Base-by-base conservation (phyloP, 2,113 vertebrate species). In the Indri indri region DNA sequence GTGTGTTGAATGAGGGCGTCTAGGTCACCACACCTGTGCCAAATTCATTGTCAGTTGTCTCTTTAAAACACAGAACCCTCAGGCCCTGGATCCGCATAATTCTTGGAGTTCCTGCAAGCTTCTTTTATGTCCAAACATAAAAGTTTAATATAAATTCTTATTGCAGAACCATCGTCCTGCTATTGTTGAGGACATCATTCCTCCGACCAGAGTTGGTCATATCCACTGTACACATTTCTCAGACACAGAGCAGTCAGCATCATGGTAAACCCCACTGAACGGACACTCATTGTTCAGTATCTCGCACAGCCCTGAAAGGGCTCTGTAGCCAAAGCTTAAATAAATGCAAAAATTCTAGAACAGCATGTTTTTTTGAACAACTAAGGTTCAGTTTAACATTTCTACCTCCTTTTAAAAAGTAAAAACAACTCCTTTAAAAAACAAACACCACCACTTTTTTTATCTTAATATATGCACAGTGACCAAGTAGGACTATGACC, bases 251-350 rank as follows among this genome's bases (percentile, higher is more conserved):
- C n/a, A 52, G 40, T 23, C 3, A 0, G 3, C 32, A 30, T 5
- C 0, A 18, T 34, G 9, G 16, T 5, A n/a, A n/a, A 42, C 47
- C n/a, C 6, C 25, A 2, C 2, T 4, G 18, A 65, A 59, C 0
- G 17, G 16, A 14, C 27, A 32, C 14, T 2, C 66, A 12, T 7
- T 45, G 2, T 30, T 52, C n/a, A 0, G 25, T 1, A 1, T 27
- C 13, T 63, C 23, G 9, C 23, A 6, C 6, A 30, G 9, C 0
- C 40, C 30, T 0, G 0, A 11, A 25, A 1, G 5, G 30, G 0
- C 42, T 54, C 42, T 45, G 14, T 25, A 30, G 52, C 37, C 54
- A 25, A 9, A 20, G 25, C 20, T 34, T 9, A 18, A 8, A 42
- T 1, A 47, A 25, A 76, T 57, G 14, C 66, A 47, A 34, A 32